Evolutionary conservation across 2,797 vertebrate species (phyloP), one percentile per base, ranked within the genome.

Genomic region (Macrochelys suwanniensis): DNA sequence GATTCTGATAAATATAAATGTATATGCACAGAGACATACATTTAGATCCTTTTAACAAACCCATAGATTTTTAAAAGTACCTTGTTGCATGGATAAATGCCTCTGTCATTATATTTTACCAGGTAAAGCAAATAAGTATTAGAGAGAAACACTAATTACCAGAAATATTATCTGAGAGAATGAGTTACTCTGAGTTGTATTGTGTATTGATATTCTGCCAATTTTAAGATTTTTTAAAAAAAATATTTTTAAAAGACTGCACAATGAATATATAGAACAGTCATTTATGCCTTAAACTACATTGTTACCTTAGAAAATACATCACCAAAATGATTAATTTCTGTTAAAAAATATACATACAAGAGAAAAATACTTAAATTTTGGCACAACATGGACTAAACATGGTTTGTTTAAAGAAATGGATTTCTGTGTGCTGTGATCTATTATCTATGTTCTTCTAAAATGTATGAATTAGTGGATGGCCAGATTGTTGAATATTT

Each of bases 401-500:
- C 12, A 11, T 59, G 45, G 11, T 19, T 83, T 74, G 49, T 21
- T 50, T 68, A 16, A 78, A 90, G 76, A 57, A 12, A 26, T 59
- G 37, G 7, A 28, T 71, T 92, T 93, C 85, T 86, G 28, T 65
- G 47, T 89, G 5, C 50, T 51, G 31, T 19, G 25, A 19, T 77
- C 87, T 80, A 1, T 33, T 85, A 33, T 31, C 57, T 61, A 84
- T 53, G 65, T 92, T 87, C 47, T 87, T 87, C 54, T 84, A 74
- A 45, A 11, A 31, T 23, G 87, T 9, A 37, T 42, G n/a, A 7
- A 33, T n/a, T 71, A 96, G 95, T 93, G 96, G 95, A 96, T 89
- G 96, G 95, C 95, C 56, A 93, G 96, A 96, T 96, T 96, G n/a
- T 96, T 95, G 94, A 96, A 96, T 74, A 25, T 74, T 82, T 95